Conservation (phyloP, 2,888 invertebrate species). For the Nudaria mundana region DNA sequence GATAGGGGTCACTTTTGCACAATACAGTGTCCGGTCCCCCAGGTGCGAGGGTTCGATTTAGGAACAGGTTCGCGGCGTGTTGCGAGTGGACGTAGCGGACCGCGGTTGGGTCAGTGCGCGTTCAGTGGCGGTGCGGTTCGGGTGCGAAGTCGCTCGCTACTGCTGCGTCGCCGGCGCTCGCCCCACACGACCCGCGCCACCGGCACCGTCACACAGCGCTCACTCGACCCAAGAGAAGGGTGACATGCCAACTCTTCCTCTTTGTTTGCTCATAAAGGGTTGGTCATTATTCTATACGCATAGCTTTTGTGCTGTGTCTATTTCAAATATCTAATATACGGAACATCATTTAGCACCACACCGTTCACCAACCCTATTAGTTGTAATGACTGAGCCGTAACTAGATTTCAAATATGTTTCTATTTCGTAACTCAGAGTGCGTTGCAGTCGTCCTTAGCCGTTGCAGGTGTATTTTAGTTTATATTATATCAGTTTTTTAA, state of each 20-base stretch:
- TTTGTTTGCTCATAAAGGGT: slow-evolving; percentile 62
- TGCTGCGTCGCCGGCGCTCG: slow-evolving; percentile 54
- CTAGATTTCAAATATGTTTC: too few relatives aligned
- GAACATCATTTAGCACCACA: too few relatives aligned
- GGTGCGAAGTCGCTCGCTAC: slow-evolving; percentile 71
- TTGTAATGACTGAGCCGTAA: too few relatives aligned
- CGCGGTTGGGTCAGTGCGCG: slow-evolving; percentile 52
- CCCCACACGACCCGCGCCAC: slow-evolving; percentile 25
- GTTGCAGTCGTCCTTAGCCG: too few relatives aligned
- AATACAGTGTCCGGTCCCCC: slow-evolving; percentile 61
- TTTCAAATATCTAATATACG: too few relatives aligned
- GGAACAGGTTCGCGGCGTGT: slow-evolving; percentile 46
- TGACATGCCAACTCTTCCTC: slow-evolving; percentile 69
- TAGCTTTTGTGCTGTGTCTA: slow-evolving; percentile 35
- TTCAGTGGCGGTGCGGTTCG: slow-evolving; percentile 69
- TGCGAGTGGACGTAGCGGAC: slow-evolving; percentile 23
- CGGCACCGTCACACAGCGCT: slow-evolving; percentile 44
- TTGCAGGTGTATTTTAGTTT: too few relatives aligned
- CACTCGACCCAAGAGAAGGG: slow-evolving; percentile 68
- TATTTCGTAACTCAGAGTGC: too few relatives aligned
- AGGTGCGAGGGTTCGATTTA: slow-evolving; percentile 44
- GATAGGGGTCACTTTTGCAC: slow-evolving; percentile 70
- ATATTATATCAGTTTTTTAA: too few relatives aligned
- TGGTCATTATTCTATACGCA: slow-evolving; percentile 47
- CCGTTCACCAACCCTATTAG: too few relatives aligned